A percentile compares a stretch with the other conserved stretches of the same genome.
Evolutionary conservation across 2,888 invertebrate genomes (phyloP).

Genomic region (Eledona agricola): DNA sequence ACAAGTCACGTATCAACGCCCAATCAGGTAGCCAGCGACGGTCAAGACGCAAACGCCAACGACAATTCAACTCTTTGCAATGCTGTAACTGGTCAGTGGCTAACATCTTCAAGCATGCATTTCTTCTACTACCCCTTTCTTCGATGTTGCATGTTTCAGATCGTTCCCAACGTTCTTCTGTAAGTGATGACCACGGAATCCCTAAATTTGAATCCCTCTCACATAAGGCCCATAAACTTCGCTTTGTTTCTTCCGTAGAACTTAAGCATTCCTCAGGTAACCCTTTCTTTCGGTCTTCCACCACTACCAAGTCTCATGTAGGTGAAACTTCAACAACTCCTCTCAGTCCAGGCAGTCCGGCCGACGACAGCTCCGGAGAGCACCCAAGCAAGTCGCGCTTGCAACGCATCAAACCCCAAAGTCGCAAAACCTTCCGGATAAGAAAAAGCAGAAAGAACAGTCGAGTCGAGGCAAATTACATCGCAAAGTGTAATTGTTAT

Average conservation of each 20-base stretch:
- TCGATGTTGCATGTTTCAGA: conserved; percentile 66
- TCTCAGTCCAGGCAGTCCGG: conserved; percentile 76
- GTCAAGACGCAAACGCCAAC: conserved; percentile 49
- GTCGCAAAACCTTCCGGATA: conserved; percentile 91
- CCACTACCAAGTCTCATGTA: conserved; percentile 51
- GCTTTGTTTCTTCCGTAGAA: conserved; percentile 85
- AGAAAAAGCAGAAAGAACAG: conserved; percentile 79
- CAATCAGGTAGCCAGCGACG: conserved; percentile 57
- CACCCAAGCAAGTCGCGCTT: conserved; percentile 73
- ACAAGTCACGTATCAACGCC: conserved; percentile 60
- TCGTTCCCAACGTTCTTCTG: conserved; percentile 67
- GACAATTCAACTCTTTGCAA: conserved; percentile 48
- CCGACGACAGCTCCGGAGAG: conserved; percentile 74
- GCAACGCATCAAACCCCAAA: conserved; percentile 92
- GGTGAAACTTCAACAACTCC: conserved; percentile 82
- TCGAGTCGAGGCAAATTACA: conserved; percentile 71
- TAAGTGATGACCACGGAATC: conserved; percentile 65
- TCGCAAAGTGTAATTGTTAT: neutral
- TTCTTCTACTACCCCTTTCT: conserved; percentile 23
- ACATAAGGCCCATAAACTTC: conserved; percentile 74
- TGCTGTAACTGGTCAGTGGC: conserved; percentile 41
- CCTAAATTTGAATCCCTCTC: conserved; percentile 60
- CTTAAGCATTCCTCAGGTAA: conserved; percentile 81
- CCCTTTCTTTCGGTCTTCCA: conserved; percentile 18
- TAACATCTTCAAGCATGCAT: neutral